A percentile compares a stretch with the other conserved stretches of the same genome.
Conservation (phyloP, 1,140 invertebrate genomes). For the Platyscapa corneri region DNA sequence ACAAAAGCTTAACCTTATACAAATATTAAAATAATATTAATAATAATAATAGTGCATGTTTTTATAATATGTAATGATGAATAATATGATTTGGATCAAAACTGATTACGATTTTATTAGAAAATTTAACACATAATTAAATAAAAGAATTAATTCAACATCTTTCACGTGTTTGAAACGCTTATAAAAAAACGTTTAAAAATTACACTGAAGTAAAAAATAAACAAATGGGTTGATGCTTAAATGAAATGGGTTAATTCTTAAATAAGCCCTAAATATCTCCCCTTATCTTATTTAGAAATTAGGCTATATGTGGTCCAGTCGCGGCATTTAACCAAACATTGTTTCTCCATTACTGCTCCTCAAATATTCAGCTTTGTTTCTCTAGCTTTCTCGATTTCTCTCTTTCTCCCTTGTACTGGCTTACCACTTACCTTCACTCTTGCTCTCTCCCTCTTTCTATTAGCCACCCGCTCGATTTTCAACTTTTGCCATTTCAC, state of each 20-base stretch:
- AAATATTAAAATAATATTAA: too few species aligned
- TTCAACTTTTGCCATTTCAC: conserved; percentile 12
- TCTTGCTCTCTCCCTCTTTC: not conserved
- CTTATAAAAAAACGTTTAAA: not conserved
- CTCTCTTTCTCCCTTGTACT: not conserved
- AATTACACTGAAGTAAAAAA: not conserved
- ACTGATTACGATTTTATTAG: too few species aligned
- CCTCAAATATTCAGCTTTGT: conserved; percentile 27
- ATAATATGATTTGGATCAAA: too few species aligned
- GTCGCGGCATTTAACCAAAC: conserved; percentile 51
- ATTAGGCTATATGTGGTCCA: conserved; percentile 40
- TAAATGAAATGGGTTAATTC: not conserved
- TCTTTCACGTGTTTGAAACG: not conserved
- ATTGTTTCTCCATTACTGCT: conserved; percentile 60
- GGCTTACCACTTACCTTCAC: not conserved
- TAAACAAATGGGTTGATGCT: conserved; percentile 15
- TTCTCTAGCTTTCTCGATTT: not conserved
- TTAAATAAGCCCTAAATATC: not conserved
- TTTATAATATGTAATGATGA: too few species aligned
- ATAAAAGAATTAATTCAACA: too few species aligned
- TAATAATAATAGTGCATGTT: too few species aligned
- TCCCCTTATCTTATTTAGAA: conserved; percentile 27
- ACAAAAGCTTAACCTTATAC: too few species aligned
- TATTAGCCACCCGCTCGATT: not conserved
- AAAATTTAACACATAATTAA: too few species aligned